Evolutionary conservation across 2,113 vertebrate species (phyloP), one percentile per base, ranked within the genome.

Genomic region (Notothenia coriiceps): DNA sequence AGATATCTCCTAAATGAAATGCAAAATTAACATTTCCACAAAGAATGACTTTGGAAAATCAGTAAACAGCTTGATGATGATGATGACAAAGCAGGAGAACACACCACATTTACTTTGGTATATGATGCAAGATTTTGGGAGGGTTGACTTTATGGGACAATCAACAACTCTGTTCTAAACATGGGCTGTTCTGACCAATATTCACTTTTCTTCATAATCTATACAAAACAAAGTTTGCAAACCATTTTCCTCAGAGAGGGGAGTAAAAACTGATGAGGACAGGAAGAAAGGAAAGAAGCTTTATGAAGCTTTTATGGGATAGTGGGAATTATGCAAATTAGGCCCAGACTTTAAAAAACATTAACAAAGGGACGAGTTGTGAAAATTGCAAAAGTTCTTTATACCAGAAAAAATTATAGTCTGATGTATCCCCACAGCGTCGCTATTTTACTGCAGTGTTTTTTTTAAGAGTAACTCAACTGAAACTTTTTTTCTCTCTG

Each of bases 271-370:
- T 18, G 46, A 81, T 62, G 73, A 76, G 14, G 10, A 55, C 46
- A 62, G 43, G 40, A 44, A 35, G 69, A 76, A 80, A 66, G 8
- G 13, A 74, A 60, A 82, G 78, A 22, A 64, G 70, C 9, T 74
- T 83, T 66, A 71, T 64, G 61, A 80, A 61, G 68, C 55, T 75
- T 79, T 55, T 80, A 70, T 74, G 74, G 83, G 15, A 79, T 84
- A 81, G 87, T 88, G 64, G 54, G 70, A 83, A 91, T 80, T 82
- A 78, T 91, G 87, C 55, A 90, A 88, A 86, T 90, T 6, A 77
- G 61, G 51, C 22, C 12, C 8, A 40, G 51, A 61, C 76, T 72
- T 74, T 75, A 74, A 90, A 86, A 40, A 82, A 80, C 71, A 85
- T 40, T 50, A 74, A 82, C 76, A 80, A 17, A 49, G 55, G 52